phyloP scores from a whole-genome alignment of 2,797 vertebrate genomes.

The Leptoclinus maculatus region DNA sequence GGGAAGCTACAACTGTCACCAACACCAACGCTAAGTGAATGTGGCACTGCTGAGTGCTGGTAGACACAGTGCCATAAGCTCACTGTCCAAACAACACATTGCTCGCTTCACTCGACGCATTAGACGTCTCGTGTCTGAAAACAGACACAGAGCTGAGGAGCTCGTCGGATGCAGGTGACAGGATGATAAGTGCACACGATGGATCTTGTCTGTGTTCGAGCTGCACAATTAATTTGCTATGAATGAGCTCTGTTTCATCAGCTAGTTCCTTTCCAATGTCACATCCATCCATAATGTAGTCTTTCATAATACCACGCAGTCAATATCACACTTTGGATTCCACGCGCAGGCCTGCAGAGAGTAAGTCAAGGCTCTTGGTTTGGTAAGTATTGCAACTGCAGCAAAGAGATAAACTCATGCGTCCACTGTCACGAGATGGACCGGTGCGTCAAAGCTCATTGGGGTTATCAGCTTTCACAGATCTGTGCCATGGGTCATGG shows the following conservation, averaged over 20 bases:
- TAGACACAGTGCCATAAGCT: not conserved
- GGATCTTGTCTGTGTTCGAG: slow-evolving; percentile 41
- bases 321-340: slow-evolving; percentile 64
- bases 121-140: slow-evolving; percentile 22
- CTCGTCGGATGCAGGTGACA: slow-evolving; percentile 14
- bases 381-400: slow-evolving; percentile 46
- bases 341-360: slow-evolving; percentile 27
- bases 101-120: not conserved
- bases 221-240: slow-evolving; percentile 39
- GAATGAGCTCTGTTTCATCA: slow-evolving; percentile 56
- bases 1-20: not conserved
- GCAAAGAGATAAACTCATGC: slow-evolving; percentile 59
- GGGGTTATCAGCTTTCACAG: slow-evolving; percentile 59
- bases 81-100: slow-evolving; percentile 22
- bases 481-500: slow-evolving; percentile 61
- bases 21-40: not conserved
- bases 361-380: slow-evolving; percentile 34
- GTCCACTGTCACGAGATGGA: slow-evolving; percentile 54
- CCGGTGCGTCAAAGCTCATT: slow-evolving; percentile 62
- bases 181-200: slow-evolving; percentile 40
- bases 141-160: slow-evolving; percentile 13
- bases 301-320: slow-evolving; percentile 52
- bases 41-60: not conserved
- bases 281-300: slow-evolving; percentile 56
- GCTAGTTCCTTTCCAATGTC: slow-evolving; percentile 49